phyloP scores from a whole-genome alignment of 2,113 vertebrate genomes.

The Hippoglossus stenolepis region DNA sequence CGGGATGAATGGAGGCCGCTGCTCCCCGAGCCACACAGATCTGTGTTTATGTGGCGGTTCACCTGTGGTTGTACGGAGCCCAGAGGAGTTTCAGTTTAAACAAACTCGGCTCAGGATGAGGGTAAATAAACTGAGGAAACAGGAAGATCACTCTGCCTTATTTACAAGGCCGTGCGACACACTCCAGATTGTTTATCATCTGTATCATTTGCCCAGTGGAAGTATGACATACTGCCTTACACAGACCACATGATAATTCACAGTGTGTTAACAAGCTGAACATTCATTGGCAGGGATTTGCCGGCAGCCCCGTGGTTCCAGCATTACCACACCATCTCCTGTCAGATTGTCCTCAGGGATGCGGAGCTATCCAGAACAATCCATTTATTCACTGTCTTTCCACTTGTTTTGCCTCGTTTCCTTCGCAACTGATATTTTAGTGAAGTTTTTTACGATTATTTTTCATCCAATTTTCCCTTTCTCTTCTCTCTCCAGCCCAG shows the following conservation, averaged over 20 bases:
- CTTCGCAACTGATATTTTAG: slow-evolving; percentile 33
- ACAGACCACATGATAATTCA: slow-evolving; percentile 69
- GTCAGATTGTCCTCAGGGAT: slow-evolving; percentile 80
- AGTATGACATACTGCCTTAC: slow-evolving; percentile 65
- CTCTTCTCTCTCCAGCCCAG: slow-evolving; percentile 84
- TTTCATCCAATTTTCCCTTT: not conserved
- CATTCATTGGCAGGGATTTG: slow-evolving; percentile 69
- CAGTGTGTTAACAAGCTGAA: slow-evolving; percentile 75
- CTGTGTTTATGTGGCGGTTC: slow-evolving; percentile 64
- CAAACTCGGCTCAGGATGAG: slow-evolving; percentile 49
- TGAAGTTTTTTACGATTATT: slow-evolving; percentile 26
- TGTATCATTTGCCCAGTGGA: slow-evolving; percentile 69
- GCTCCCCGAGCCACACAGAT: slow-evolving; percentile 55
- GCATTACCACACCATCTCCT: slow-evolving; percentile 72
- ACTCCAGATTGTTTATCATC: slow-evolving; percentile 66
- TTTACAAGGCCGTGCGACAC: slow-evolving; percentile 56
- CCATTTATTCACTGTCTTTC: slow-evolving; percentile 65
- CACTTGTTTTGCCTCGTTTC: slow-evolving; percentile 29
- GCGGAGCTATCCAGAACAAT: slow-evolving; percentile 76
- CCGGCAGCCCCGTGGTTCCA: slow-evolving; percentile 67
- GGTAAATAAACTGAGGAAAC: slow-evolving; percentile 33
- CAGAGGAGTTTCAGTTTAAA: slow-evolving; percentile 51
- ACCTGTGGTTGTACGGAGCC: slow-evolving; percentile 45
- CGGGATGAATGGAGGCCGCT: slow-evolving; percentile 73
- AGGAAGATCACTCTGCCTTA: slow-evolving; percentile 36